A percentile compares a stretch with the other conserved stretches of the same genome.
These are phyloP conservation scores for Sarcophaga peregrina DNA, from an alignment of 1,140 invertebrate genomes.

Conservation along the genomic window DNA sequence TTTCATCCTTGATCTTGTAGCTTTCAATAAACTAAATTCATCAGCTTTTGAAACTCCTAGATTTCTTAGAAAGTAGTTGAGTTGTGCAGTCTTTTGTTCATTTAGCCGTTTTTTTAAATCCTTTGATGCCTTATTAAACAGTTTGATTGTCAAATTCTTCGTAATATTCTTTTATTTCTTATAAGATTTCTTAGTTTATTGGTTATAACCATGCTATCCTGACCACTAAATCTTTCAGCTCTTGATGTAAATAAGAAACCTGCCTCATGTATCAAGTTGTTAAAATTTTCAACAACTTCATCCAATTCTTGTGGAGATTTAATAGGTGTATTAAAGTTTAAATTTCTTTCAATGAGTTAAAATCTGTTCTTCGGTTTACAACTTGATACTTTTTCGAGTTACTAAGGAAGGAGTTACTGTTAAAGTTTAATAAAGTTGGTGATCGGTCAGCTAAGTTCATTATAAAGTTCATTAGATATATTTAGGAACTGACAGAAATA, in stretches of 20 bases:
- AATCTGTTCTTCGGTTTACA: too few species aligned
- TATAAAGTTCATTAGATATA: background rate
- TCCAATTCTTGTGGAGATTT: background rate
- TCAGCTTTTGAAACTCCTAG: background rate
- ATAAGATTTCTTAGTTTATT: background rate
- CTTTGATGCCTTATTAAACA: background rate
- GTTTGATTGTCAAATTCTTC: conserved; percentile 1
- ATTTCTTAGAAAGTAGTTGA: background rate
- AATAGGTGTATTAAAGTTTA: background rate
- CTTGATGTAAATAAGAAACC: background rate
- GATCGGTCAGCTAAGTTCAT: background rate
- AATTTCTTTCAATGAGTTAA: too few species aligned
- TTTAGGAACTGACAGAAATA: background rate
- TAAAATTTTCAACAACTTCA: background rate
- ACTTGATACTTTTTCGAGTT: too few species aligned
- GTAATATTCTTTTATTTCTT: conserved; percentile 1
- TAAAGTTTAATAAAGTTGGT: background rate
- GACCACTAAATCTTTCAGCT: background rate
- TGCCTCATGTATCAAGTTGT: background rate
- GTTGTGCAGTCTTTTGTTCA: background rate
- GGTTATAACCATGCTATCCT: background rate
- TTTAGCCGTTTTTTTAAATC: background rate
- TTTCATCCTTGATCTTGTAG: background rate
- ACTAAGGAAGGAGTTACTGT: too few species aligned
- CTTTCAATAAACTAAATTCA: background rate